Base-by-base conservation (phyloP, 2,888 invertebrate genomes). In the Cheilosia scutellata region DNA sequence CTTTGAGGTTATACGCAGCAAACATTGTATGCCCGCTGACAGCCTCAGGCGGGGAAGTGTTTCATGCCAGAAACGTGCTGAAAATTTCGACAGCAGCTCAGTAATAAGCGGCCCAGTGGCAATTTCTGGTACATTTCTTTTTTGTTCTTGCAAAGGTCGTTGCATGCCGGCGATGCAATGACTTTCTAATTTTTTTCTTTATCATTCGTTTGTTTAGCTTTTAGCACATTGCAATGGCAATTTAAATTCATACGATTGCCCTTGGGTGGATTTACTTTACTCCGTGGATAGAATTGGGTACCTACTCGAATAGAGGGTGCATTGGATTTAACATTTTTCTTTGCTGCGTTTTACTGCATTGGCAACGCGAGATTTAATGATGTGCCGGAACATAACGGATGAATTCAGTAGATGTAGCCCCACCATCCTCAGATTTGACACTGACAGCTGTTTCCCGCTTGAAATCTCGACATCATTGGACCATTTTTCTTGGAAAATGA, bases 1-100 rank as follows among this genome's bases (percentile, higher is more conserved):
- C 57, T 57, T 49, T 49, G 57, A 47, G 55, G 29, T 47, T 44
- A 20, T 20, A 29, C 16, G 42, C 29, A 29, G 40, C 47, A 37
- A 58, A 71, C 71, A 58, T 58, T 75, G 57, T 31, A 7, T 29
- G 47, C 57, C 33, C 65, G 57, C 40, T 47, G 9, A 37, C 37
- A 47, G 47, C 57, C 40, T 20, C 37, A 27, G 37, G 74, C 47
- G 25, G 37, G 27, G 16, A 6, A 29, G n/a, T 4, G 4, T 27
- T 42, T 6, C 40, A 27, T 60, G 25, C 29, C 40, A 60, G 60
- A 29, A 71, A 71, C 60, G 60, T 74, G 53, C 27, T 51, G 25
- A 13, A 37, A 33, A 63, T 62, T 63, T 72, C 62, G 62, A 62
- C 44, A 33, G 31, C 42, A 20, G 31, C 29, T 4, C 27, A 27